Evolutionary conservation across 2,113 vertebrate genomes (phyloP).

Genomic region (Pungitius pungitius): DNA sequence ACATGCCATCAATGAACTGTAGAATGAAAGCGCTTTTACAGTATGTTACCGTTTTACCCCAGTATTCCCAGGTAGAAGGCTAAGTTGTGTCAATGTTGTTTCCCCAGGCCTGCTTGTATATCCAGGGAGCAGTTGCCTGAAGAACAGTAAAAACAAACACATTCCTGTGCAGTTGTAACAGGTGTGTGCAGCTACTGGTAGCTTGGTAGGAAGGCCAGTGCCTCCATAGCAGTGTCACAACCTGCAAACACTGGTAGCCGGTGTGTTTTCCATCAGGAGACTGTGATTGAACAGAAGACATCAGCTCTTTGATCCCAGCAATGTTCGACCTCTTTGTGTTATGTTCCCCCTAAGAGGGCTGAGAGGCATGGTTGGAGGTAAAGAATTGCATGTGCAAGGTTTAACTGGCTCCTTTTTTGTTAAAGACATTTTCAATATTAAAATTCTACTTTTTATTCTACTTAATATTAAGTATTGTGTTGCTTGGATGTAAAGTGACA

Average conservation of each 20-base stretch:
- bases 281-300: slow-evolving; percentile 12
- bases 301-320: slow-evolving; percentile 49
- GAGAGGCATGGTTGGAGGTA: neutral
- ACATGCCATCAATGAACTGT: neutral
- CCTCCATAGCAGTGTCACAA: slow-evolving; percentile 28
- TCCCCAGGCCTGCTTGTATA: slow-evolving; percentile 11
- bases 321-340: slow-evolving; percentile 7
- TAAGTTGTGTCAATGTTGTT: slow-evolving; percentile 10
- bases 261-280: slow-evolving; percentile 45
- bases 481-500: neutral
- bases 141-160: slow-evolving; percentile 52
- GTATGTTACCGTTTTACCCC: neutral
- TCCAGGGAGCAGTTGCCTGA: slow-evolving; percentile 25
- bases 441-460: neutral
- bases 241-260: slow-evolving; percentile 22
- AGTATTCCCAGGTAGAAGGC: neutral
- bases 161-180: slow-evolving; percentile 63
- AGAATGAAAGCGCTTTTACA: neutral
- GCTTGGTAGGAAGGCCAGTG: slow-evolving; percentile 29
- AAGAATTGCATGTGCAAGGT: neutral
- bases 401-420: neutral
- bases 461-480: neutral
- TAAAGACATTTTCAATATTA: neutral
- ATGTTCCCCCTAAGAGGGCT: neutral
- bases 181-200: slow-evolving; percentile 53